phyloP scores from a whole-genome alignment of 2,797 vertebrate genomes.

The Taeniopygia guttata region DNA sequence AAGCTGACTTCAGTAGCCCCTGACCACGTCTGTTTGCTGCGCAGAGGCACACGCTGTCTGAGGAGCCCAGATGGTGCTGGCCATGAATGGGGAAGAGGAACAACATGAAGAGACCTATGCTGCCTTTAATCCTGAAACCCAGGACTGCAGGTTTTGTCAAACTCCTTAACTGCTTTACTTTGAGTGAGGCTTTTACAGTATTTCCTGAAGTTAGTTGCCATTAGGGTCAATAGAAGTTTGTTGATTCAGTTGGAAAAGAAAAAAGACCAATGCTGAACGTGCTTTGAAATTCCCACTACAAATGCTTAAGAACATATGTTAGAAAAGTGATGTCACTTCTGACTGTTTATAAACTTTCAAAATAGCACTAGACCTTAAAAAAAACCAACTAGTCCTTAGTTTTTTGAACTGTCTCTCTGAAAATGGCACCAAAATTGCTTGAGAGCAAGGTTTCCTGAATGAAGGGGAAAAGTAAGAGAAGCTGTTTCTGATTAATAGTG shows the following conservation, averaged over 20 bases:
- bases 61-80: neutral
- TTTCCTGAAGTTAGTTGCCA: neutral
- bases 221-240: neutral
- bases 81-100: neutral
- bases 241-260: neutral
- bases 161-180: neutral
- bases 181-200: neutral
- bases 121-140: neutral
- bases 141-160: neutral
- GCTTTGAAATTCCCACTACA: neutral
- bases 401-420: conserved; percentile 8
- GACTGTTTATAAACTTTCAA: neutral
- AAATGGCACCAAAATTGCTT: neutral
- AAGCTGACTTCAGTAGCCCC: neutral
- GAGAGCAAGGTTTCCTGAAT: neutral
- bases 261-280: neutral
- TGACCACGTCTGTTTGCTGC: neutral
- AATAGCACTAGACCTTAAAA: neutral
- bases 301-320: neutral
- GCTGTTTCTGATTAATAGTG: neutral
- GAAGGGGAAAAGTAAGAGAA: neutral
- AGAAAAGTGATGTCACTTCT: neutral
- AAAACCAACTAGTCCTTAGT: neutral
- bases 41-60: neutral
- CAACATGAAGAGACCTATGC: neutral